These are phyloP conservation scores for Lampropteryx suffumata DNA, from an alignment of 2,888 invertebrate species.

Conservation along the genomic window DNA sequence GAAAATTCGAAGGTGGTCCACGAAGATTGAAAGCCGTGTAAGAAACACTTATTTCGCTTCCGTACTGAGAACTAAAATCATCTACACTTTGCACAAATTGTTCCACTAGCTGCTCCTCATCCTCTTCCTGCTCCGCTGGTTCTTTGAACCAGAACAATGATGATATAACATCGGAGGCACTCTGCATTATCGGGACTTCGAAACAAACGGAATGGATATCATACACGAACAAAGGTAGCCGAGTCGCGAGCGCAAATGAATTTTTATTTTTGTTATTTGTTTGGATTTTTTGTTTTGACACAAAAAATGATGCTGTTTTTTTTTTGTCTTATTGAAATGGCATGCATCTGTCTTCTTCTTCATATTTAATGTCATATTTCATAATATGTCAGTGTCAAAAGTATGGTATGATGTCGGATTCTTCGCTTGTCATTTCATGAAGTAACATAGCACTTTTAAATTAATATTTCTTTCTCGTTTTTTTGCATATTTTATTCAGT, in stretches of 20 bases:
- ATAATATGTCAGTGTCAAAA: too few species aligned
- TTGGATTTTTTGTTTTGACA: too few species aligned
- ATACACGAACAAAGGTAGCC: not conserved
- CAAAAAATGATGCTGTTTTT: too few species aligned
- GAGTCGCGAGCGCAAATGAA: not conserved
- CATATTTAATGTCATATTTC: too few species aligned
- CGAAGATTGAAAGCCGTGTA: conserved; percentile 94
- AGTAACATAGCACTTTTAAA: too few species aligned
- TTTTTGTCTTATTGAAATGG: too few species aligned
- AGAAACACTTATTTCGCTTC: conserved; percentile 92
- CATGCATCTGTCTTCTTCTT: too few species aligned
- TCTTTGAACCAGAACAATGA: conserved; percentile 71
- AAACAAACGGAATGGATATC: not conserved
- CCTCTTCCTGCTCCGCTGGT: conserved; percentile 53
- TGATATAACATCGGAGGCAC: conserved; percentile 70
- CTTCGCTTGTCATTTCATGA: too few species aligned
- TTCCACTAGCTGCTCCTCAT: conserved; percentile 78
- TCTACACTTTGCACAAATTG: conserved; percentile 91
- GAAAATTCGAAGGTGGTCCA: conserved; percentile 92
- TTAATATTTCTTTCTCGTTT: too few species aligned
- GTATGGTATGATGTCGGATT: too few species aligned
- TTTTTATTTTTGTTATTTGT: too few species aligned
- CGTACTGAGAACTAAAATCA: conserved; percentile 95
- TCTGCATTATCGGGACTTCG: conserved; percentile 58
- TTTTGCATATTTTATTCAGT: too few species aligned